Base-by-base conservation (phyloP, 2,113 vertebrate species). In the Chunga burmeisteri region DNA sequence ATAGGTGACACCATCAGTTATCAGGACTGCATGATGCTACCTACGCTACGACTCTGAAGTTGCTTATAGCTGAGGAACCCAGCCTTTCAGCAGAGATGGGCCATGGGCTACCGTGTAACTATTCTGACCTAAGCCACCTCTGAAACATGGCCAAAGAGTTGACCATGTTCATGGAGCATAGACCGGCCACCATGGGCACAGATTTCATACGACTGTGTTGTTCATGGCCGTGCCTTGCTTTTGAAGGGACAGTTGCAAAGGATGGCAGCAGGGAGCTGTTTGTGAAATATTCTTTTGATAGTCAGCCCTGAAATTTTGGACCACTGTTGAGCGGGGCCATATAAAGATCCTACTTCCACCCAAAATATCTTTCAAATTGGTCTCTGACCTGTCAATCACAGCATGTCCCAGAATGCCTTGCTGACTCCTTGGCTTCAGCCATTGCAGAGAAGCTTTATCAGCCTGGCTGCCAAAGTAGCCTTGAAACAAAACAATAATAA, bases 401-500 rank as follows among this genome's bases (percentile, higher is more conserved):
- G 26, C 44, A 40, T 29, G 53, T 12, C 72, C 34, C 52, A n/a
- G 47, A 30, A 56, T 38, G 38, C 65, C n/a, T 78, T 49, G n/a
- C 32, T 91, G 61, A 16, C 11, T 81, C 29, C 44, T 89, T 61
- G 47, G 52, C 23, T 93, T 89, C 73, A 75, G 63, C 66, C 11
- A 1, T 89, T 91, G 67, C 23, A n/a, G 62, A 75, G 62, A 70
- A 75, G 32, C 20, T 94, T 77, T 81, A 66, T 73, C 59, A 67
- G 58, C 71, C 75, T 86, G 79, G 25, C 71, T 96, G 82, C 82
- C 90, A 67, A 95, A 95, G 74, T 5, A 78, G 62, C 46, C 75
- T 90, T 86, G 90, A 90, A 96, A 58, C n/a, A 13, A 85, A 91
- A 61, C 49, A 81, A 53, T 53, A 89, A 53, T 53, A 89, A 79